phyloP scores from a whole-genome alignment of 2,113 vertebrate genomes.

The Bos javanicus region DNA sequence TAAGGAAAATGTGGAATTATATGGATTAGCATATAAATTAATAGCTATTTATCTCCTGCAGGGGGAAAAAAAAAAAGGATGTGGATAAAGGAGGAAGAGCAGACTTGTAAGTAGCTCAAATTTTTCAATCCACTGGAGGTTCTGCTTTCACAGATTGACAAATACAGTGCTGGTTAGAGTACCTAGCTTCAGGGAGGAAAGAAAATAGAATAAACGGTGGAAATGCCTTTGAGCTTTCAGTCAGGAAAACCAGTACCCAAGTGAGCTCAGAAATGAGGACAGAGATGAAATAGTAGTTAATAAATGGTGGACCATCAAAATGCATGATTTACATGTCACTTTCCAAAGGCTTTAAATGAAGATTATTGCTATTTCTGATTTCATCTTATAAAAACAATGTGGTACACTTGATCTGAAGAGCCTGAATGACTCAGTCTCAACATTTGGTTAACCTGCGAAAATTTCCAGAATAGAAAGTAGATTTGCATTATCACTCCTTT shows the following conservation, averaged over 20 bases:
- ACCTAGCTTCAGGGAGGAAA: background rate
- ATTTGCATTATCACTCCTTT: background rate
- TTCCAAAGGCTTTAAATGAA: background rate
- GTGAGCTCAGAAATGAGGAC: background rate
- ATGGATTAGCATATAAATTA: background rate
- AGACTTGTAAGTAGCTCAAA: background rate
- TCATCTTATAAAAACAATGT: background rate
- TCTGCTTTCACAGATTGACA: background rate
- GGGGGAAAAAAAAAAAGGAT: background rate
- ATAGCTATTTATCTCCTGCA: background rate
- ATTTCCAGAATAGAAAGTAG: slow-evolving; percentile 3
- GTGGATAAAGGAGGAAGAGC: background rate
- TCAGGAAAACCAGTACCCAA: background rate
- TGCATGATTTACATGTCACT: background rate
- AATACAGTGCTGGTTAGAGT: background rate
- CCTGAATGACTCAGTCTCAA: background rate
- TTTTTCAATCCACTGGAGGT: background rate
- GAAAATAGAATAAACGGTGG: background rate
- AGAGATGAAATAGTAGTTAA: background rate
- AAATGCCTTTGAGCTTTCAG: background rate
- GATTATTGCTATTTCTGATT: background rate
- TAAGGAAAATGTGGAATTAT: background rate
- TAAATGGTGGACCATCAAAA: background rate
- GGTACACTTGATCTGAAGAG: background rate
- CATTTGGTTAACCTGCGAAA: background rate